phyloP scores from a whole-genome alignment of 2,113 vertebrate genomes.

The Daboia siamensis region DNA sequence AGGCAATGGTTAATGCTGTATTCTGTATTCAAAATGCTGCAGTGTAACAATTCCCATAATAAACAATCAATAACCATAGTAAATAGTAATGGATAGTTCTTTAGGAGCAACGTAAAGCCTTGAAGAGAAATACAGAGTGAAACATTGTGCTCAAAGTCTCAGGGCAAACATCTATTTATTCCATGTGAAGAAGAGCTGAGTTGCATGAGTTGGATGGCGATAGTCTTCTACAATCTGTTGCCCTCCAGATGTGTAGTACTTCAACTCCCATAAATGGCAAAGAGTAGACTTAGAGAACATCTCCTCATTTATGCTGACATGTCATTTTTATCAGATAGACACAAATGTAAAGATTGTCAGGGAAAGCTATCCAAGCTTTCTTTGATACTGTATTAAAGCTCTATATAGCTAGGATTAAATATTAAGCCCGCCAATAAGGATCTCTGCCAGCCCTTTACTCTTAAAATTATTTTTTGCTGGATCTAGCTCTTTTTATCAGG shows the following conservation, averaged over 20 bases:
- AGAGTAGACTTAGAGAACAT: background rate
- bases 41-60: background rate
- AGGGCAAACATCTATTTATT: background rate
- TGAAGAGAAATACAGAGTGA: background rate
- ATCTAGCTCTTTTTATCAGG: background rate
- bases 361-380: background rate
- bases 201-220: background rate
- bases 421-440: background rate
- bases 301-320: background rate
- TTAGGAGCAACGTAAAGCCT: background rate
- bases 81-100: background rate
- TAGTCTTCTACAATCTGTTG: background rate
- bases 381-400: background rate
- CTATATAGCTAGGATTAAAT: background rate
- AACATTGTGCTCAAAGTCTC: background rate
- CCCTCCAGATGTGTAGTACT: background rate
- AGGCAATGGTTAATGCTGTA: background rate
- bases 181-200: background rate
- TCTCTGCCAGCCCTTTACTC: background rate
- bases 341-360: background rate
- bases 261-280: background rate
- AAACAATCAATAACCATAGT: background rate
- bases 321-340: background rate
- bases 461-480: background rate
- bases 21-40: background rate